Base-by-base conservation (phyloP, 2,797 vertebrate species). In the Odontamblyopus lacepedii region DNA sequence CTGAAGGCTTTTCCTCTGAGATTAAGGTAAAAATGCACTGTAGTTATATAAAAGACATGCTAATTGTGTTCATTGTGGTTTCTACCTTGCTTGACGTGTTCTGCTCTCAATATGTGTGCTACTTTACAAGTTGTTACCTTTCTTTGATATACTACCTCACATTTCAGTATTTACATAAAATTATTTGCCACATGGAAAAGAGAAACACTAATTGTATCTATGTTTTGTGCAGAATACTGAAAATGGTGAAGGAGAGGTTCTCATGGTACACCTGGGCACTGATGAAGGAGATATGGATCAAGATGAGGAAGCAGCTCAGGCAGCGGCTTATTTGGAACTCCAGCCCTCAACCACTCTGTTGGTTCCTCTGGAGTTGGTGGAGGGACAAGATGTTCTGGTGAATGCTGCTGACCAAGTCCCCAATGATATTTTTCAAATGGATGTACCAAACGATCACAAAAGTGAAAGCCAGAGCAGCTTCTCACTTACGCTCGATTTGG, bases 401-500 rank as follows among this genome's bases (percentile, higher is more conserved):
- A 88, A 89, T 2, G 78, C 73, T 56, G 83, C 92, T 72, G 76
- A 82, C 59, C 86, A 95, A 15, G 75, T 16, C 23, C 79, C 84
- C 12, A 77, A 85, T 62, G 93, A 91, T 65, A 67, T 87, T 35
- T 91, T 89, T 73, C 91, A 93, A 30, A 57, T 84, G 1, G 67
- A 79, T 23, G 88, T 89, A 44, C 60, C 86, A 19, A 95, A 92
- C 6, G 92, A 94, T 2, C 83, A 86, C 18, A 89, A 85, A 69
- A 51, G 84, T 27, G 83, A 91, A 30, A 55, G 90, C 73, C 93
- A 94, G 4, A 87, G 89, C 77, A 88, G 88, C 82, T 98, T 98
- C 89, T 95, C 94, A 26, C 94, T 98, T 73, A 93, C 96, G 84
- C 79, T 98, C 85, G 96, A 98, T 83, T 87, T 94, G 78, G 96